Evolutionary conservation across 2,888 invertebrate genomes (phyloP).

Genomic region (Archips crataeganus): DNA sequence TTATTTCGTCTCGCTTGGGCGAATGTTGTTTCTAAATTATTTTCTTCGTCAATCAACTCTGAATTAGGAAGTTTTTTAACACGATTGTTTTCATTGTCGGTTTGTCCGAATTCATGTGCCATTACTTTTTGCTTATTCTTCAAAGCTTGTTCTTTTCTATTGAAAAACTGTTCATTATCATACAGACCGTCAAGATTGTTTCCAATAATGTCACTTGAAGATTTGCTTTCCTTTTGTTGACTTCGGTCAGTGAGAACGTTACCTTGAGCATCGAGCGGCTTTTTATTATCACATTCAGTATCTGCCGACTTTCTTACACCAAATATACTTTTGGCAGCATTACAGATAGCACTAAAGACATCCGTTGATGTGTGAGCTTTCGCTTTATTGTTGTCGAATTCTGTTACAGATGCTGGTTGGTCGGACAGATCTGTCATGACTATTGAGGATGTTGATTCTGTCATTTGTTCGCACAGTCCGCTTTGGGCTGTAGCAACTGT

Average conservation of each 20-base stretch:
- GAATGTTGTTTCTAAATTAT: slow-evolving; percentile 63
- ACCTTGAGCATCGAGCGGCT: slow-evolving; percentile 70
- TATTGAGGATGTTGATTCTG: slow-evolving; percentile 49
- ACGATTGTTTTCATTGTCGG: slow-evolving; percentile 66
- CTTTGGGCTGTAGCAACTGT: slow-evolving; percentile 35
- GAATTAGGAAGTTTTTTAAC: slow-evolving; percentile 51
- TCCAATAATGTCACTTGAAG: slow-evolving; percentile 71
- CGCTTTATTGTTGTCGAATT: slow-evolving; percentile 51
- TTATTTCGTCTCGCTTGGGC: slow-evolving; percentile 72
- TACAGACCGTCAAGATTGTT: slow-evolving; percentile 58
- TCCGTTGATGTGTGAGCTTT: slow-evolving; percentile 60
- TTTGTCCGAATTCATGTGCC: slow-evolving; percentile 77
- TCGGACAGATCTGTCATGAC: slow-evolving; percentile 47
- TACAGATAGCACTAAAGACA: slow-evolving; percentile 70
- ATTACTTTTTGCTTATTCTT: slow-evolving; percentile 83
- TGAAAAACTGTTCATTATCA: slow-evolving; percentile 67
- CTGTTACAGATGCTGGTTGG: slow-evolving; percentile 45
- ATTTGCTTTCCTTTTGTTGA: slow-evolving; percentile 54
- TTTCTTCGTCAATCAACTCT: slow-evolving; percentile 64
- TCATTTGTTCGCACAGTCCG: slow-evolving; percentile 44
- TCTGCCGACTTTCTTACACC: slow-evolving; percentile 58
- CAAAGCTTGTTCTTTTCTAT: slow-evolving; percentile 74
- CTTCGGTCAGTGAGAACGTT: slow-evolving; percentile 60
- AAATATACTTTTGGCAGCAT: slow-evolving; percentile 71
- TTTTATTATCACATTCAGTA: slow-evolving; percentile 66